These are phyloP conservation scores for Argyresthia albistria DNA, from an alignment of 2,888 invertebrate species.

Conservation along the genomic window DNA sequence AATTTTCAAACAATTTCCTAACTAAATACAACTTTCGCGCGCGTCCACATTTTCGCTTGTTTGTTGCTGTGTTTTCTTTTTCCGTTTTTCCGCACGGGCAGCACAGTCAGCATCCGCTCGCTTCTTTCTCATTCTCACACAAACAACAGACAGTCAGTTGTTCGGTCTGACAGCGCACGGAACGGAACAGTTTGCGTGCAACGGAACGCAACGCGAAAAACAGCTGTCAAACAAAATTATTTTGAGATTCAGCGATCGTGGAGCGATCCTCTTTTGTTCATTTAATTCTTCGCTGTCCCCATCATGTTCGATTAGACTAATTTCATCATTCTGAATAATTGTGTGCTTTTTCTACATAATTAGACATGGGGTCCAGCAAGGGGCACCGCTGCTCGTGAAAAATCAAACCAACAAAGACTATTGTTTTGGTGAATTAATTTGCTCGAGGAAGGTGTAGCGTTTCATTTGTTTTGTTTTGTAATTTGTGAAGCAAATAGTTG, in stretches of 20 bases:
- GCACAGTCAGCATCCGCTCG: not conserved
- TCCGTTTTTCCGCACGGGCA: not conserved
- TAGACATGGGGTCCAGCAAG: constrained; percentile 34
- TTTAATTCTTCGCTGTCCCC: not conserved
- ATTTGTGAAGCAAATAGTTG: not conserved
- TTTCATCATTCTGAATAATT: constrained; percentile 7
- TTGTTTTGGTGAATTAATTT: constrained; percentile 13
- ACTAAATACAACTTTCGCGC: no score
- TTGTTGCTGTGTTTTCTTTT: no score
- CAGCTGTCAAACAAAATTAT: constrained; percentile 24
- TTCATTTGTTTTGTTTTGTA: constrained; percentile 28
- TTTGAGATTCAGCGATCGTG: not conserved
- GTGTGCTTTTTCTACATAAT: not conserved
- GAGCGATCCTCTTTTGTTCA: not conserved
- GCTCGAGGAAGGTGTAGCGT: not conserved
- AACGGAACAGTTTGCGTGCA: constrained; percentile 31
- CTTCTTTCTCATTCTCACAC: not conserved
- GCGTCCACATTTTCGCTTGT: no score
- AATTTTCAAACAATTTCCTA: no score
- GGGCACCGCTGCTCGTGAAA: constrained; percentile 30
- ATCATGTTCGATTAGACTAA: not conserved
- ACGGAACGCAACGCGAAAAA: constrained; percentile 42
- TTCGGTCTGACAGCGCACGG: constrained; percentile 41
- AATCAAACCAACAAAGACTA: constrained; percentile 23
- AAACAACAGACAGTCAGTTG: constrained; percentile 32